Percentiles rank a stretch among this genome's conserved stretches.
phyloP scores from a whole-genome alignment of 2,113 vertebrate genomes.

The Chauna torquata region DNA sequence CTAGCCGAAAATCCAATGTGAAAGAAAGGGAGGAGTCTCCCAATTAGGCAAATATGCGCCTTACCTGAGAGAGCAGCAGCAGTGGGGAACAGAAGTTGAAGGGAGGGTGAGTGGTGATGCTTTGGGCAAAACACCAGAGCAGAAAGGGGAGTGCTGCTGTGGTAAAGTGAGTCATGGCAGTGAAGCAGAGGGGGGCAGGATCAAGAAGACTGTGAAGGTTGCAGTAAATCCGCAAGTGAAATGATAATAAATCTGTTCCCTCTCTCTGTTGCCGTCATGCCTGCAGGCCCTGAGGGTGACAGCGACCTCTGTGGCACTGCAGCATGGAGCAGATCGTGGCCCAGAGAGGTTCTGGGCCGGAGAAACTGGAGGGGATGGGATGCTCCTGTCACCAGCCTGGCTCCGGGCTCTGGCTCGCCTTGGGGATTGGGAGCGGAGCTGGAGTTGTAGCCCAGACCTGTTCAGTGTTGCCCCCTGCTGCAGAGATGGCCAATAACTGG shows the following conservation, averaged over 20 bases:
- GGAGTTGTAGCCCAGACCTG: not conserved
- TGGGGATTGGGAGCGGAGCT: not conserved
- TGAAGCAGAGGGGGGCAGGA: not conserved
- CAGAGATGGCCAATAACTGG: not conserved
- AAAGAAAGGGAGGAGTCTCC: not conserved
- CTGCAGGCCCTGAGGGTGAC: not conserved
- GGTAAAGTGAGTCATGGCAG: not conserved
- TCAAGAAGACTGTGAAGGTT: not conserved
- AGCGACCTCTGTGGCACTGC: not conserved
- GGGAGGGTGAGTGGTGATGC: not conserved
- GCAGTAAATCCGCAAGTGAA: not conserved
- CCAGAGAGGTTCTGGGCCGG: not conserved
- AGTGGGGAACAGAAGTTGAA: not conserved
- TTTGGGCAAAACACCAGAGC: not conserved
- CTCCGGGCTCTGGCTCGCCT: too few species aligned
- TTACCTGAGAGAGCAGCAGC: not conserved
- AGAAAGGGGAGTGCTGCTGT: not conserved
- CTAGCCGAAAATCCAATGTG: not conserved
- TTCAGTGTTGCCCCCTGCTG: slow-evolving; percentile 35
- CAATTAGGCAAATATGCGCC: not conserved
- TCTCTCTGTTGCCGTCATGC: rapidly evolving
- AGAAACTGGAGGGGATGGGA: not conserved
- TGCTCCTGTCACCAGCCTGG: too few species aligned
- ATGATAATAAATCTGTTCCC: too few species aligned
- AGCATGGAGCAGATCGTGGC: not conserved